Percentiles rank a stretch among this genome's conserved stretches.
phyloP scores from a whole-genome alignment of 2,113 vertebrate genomes.

The Antigone vipio region DNA sequence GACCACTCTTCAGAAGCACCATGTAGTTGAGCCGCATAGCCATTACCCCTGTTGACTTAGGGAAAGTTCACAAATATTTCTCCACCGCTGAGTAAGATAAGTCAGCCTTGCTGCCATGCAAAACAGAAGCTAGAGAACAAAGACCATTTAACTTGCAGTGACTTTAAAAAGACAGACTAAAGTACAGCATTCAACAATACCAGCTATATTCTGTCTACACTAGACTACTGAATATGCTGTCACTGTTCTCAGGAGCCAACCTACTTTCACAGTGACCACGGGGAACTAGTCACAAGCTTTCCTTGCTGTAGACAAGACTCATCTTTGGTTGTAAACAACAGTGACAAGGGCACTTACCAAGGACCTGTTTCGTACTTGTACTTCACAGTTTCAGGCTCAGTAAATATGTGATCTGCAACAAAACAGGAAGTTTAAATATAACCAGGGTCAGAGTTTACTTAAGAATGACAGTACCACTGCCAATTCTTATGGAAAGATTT shows the following conservation, averaged over 20 bases:
- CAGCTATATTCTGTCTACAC: not conserved
- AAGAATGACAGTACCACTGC: not conserved
- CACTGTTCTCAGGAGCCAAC: not conserved
- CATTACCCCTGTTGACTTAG: conserved; percentile 15
- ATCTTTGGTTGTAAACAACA: not conserved
- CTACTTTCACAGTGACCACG: not conserved
- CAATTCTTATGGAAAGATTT: not conserved
- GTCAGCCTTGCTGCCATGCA: not conserved
- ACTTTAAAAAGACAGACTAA: not conserved
- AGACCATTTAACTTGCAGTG: conserved; percentile 1
- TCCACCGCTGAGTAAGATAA: conserved; percentile 7
- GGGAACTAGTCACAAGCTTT: not conserved
- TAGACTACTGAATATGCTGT: not conserved
- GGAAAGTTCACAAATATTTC: conserved; percentile 61
- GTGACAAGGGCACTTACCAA: conserved; percentile 78
- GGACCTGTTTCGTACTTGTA: conserved; percentile 94
- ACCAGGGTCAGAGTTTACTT: not conserved
- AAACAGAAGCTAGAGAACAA: conserved; percentile 24
- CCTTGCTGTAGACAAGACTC: not conserved
- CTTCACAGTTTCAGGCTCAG: conserved; percentile 86
- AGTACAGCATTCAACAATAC: not conserved
- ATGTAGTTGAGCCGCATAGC: not conserved
- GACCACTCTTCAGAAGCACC: not conserved
- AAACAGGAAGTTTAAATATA: not conserved
- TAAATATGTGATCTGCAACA: conserved; percentile 83